Evolutionary conservation across 2,113 vertebrate species (phyloP), one percentile per base, ranked within the genome.

Genomic region (Varanus komodoensis): DNA sequence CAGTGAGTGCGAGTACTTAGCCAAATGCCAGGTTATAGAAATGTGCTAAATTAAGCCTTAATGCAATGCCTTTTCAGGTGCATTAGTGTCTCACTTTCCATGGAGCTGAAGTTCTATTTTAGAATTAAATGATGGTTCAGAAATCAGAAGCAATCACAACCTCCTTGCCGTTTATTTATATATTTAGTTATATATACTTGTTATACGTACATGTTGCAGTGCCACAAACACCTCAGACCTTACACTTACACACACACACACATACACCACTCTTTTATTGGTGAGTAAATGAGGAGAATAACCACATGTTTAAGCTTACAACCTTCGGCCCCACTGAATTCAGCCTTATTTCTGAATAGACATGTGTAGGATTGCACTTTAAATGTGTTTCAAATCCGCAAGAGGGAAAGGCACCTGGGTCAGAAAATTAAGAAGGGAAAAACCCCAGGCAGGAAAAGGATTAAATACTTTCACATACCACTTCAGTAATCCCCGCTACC

Each of bases 181-280:
- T 89, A 61, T 2, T 64, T 17, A 64, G 68, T 82, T 77, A 32
- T 89, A 91, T 73, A 57, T 25, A 44, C 38, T 44, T 44, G 61
- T 82, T 77, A 32, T 89, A 91, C 69, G 57, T 25, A 89, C 21
- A 50, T 34, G 27, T 67, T 61, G 82, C 52, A 87, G 25, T 19
- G 61, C 15, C 61, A 19, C 61, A 21, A 64, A 64, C 61, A 64
- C 61, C 61, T 19, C 19, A 21, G 61, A 44, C 38, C 38, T 44
- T 44, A 44, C 38, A 44, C 38, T 44, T 44, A 44, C 38, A 44
- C 38, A 44, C 38, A 44, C 38, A 44, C 38, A 44, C 38, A 44
- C 38, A 44, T 3, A 44, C 38, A 44, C 38, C 38, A 44, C 38
- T 44, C 61, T 19, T 64, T 64, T 64, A 64, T 64, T 64, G 61